A percentile compares a stretch with the other conserved stretches of the same genome.
These are phyloP conservation scores for Stegastes partitus DNA, from an alignment of 2,113 vertebrate genomes.

Conservation along the genomic window DNA sequence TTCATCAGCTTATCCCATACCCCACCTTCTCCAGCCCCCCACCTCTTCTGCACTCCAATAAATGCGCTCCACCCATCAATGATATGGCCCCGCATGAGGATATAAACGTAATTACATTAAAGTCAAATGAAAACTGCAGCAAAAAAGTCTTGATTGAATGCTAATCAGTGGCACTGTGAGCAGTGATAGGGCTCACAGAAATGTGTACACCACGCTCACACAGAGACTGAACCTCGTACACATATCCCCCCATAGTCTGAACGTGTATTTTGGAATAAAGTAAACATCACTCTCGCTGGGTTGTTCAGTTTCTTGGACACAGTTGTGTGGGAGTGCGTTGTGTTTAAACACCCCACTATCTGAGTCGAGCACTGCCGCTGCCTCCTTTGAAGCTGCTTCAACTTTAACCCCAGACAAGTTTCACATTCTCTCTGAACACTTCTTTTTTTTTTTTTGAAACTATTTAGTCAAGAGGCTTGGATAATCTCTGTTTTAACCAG, in stretches of 20 bases:
- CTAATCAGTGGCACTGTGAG: constrained; percentile 30
- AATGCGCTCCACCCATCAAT: constrained; percentile 28
- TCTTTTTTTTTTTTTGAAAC: constrained; percentile 17
- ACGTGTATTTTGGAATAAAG: constrained; percentile 52
- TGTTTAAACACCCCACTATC: constrained; percentile 62
- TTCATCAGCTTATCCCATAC: constrained; percentile 43
- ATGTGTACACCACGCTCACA: constrained; percentile 3
- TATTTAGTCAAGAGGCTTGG: too few species aligned
- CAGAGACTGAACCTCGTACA: constrained; percentile 22
- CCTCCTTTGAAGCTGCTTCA: constrained; percentile 61
- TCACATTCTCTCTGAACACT: constrained; percentile 46
- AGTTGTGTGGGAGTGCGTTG: constrained; percentile 66
- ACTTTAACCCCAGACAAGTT: constrained; percentile 57
- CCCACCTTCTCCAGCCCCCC: neutral
- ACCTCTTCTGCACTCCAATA: constrained; percentile 18
- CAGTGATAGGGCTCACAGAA: constrained; percentile 17
- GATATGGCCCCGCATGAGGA: constrained; percentile 16
- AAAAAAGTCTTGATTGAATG: constrained; percentile 40
- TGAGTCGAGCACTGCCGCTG: constrained; percentile 40
- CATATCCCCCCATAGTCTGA: constrained; percentile 13
- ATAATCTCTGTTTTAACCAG: constrained; percentile 6
- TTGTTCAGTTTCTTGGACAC: constrained; percentile 62
- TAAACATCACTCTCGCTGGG: constrained; percentile 59
- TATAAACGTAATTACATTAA: constrained; percentile 48
- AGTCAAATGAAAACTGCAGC: constrained; percentile 35